A percentile compares a stretch with the other conserved stretches of the same genome.
phyloP scores from a whole-genome alignment of 2,113 vertebrate genomes.

The Pitta sordida region DNA sequence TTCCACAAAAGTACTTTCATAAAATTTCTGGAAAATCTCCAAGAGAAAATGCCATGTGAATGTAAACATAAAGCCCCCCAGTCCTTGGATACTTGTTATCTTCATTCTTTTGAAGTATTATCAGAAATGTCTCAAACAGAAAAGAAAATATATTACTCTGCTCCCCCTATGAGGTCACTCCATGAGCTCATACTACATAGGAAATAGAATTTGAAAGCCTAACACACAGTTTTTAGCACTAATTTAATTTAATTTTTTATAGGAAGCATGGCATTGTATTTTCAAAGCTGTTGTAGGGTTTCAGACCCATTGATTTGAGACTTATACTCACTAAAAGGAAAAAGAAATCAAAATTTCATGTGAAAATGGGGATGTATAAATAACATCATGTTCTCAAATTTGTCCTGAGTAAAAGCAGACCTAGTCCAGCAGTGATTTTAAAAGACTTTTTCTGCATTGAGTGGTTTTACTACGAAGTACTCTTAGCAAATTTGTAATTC shows the following conservation, averaged over 20 bases:
- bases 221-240: neutral
- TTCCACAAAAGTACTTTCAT: neutral
- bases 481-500: neutral
- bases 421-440: neutral
- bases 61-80: neutral
- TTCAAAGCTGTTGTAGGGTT: neutral
- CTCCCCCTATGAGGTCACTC: neutral
- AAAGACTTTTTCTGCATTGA: neutral
- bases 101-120: conserved; percentile 4
- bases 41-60: neutral
- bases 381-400: neutral
- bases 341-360: neutral
- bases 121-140: neutral
- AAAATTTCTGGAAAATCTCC: neutral
- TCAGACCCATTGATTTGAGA: neutral
- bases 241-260: neutral
- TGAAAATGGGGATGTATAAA: neutral
- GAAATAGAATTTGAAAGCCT: neutral
- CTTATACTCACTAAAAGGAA: neutral
- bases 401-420: neutral
- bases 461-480: neutral
- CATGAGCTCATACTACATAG: neutral
- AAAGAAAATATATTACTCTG: neutral
- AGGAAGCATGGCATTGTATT: neutral
- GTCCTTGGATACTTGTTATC: neutral